Base-by-base conservation (phyloP, 2,113 vertebrate genomes). In the Thermophis baileyi region DNA sequence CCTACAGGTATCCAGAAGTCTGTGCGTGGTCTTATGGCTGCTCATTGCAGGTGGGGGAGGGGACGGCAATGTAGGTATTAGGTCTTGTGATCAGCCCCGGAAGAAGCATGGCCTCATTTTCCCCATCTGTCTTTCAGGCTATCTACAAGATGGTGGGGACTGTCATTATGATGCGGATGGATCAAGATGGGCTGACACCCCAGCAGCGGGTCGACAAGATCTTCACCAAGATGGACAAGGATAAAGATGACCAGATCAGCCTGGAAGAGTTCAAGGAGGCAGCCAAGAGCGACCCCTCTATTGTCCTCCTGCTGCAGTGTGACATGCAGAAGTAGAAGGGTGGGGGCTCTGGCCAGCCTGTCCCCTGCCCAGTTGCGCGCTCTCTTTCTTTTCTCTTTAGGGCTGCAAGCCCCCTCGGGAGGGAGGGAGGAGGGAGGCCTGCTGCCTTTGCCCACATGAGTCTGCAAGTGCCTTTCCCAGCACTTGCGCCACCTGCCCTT, bases 121-220 rank as follows among this genome's bases (percentile, higher is more conserved):
- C 0, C 10, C 2, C 5, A 74, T 81, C 55, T 93, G 46, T n/a
- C 63, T 90, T 91, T 53, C 97, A 99, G 99, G 99, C 99, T 54
- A 99, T 99, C 96, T 99, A 99, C 97, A 99, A 99, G 97, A 99
- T 99, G 99, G 99, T 99, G 81, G 99, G 99, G 93, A 99, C 99
- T 0, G 99, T 99, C 95, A 99, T 99, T 96, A 99, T 99, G 99
- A 99, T 99, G 99, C 98, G 99, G 5, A 99, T 99, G 99, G 99
- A 99, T 92, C 99, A 99, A 51, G 99, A 99, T 0, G 99, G 99
- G 94, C 98, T 99, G 96, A 99, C 99, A 0, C 99, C 99, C 27
- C 99, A 99, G 97, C 99, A 99, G 96, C 98, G 99, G 0, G 99
- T 99, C 44, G 99, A 99, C 98, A 99, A 99, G 98, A 99, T 99